Evolutionary conservation across 1,140 invertebrate species (phyloP).

Genomic region (Caenorhabditis brenneri): DNA sequence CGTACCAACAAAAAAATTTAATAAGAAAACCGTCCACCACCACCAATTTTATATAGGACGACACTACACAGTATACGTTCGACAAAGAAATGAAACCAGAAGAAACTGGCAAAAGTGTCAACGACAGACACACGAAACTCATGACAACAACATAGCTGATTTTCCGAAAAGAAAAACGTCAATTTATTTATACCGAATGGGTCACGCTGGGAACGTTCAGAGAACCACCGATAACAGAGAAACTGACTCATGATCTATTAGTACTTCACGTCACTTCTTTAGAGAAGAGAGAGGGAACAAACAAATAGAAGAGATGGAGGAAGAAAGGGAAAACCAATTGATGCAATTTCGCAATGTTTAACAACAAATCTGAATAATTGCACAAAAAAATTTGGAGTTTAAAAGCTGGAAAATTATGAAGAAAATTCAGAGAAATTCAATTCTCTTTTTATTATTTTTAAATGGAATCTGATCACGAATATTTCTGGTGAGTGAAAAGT

Average conservation of each 20-base stretch:
- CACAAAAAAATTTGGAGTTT: neutral
- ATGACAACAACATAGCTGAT: too few relatives aligned
- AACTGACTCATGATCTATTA: slow-evolving; percentile 3
- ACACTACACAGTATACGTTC: too few relatives aligned
- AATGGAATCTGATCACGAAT: slow-evolving; percentile 29
- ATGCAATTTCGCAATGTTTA: slow-evolving; percentile 31
- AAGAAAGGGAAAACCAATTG: neutral
- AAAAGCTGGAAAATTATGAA: neutral
- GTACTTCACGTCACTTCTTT: neutral
- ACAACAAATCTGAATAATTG: neutral
- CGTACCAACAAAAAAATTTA: too few relatives aligned
- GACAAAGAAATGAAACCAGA: too few relatives aligned
- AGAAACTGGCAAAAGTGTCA: too few relatives aligned
- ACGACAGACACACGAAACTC: too few relatives aligned
- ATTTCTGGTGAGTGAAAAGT: neutral
- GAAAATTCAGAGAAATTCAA: neutral
- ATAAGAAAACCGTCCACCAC: too few relatives aligned
- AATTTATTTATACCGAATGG: too few relatives aligned
- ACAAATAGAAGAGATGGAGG: neutral
- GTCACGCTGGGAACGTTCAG: neutral
- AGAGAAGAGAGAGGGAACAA: neutral
- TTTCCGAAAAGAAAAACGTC: too few relatives aligned
- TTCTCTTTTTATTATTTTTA: too few relatives aligned
- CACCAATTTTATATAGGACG: too few relatives aligned
- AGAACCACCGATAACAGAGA: neutral